Conservation (phyloP, 1,140 invertebrate species). For the Bradysia coprophila region DNA sequence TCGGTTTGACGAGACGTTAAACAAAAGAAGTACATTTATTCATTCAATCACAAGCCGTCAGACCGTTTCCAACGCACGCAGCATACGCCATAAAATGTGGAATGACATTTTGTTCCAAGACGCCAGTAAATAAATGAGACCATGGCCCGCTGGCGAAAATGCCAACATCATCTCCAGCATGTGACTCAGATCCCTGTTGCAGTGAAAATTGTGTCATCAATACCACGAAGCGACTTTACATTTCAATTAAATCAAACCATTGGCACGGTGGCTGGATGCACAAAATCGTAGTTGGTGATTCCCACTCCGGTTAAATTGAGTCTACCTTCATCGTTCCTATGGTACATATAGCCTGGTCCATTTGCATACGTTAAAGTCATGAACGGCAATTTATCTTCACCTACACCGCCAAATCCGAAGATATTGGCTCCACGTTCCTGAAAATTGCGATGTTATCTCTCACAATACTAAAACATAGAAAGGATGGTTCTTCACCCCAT, state of each 20-base stretch:
- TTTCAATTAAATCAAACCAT: too few relatives aligned
- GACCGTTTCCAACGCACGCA: conserved; percentile 29
- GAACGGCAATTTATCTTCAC: conserved; percentile 34
- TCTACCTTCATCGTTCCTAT: background rate
- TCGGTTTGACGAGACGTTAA: too few relatives aligned
- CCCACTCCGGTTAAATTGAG: background rate
- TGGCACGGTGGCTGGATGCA: conserved; percentile 25
- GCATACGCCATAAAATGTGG: conserved; percentile 50
- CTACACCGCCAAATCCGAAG: conserved; percentile 23
- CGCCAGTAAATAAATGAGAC: conserved; percentile 49
- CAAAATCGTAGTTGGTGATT: background rate
- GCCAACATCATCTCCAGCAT: conserved; percentile 40
- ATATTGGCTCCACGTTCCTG: conserved; percentile 25
- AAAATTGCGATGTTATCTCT: too few relatives aligned
- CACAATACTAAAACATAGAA: too few relatives aligned
- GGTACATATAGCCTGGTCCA: conserved; percentile 33
- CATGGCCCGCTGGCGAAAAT: conserved; percentile 44
- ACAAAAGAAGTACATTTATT: too few relatives aligned
- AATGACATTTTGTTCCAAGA: conserved; percentile 59
- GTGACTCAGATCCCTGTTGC: too few relatives aligned
- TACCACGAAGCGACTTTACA: too few relatives aligned
- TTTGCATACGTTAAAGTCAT: conserved; percentile 57
- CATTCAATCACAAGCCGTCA: too few relatives aligned
- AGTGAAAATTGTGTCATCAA: too few relatives aligned
- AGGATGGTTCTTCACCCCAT: too few relatives aligned